Evolutionary conservation across 2,888 invertebrate species (phyloP).

Genomic region (Barypeithes pellucidus): DNA sequence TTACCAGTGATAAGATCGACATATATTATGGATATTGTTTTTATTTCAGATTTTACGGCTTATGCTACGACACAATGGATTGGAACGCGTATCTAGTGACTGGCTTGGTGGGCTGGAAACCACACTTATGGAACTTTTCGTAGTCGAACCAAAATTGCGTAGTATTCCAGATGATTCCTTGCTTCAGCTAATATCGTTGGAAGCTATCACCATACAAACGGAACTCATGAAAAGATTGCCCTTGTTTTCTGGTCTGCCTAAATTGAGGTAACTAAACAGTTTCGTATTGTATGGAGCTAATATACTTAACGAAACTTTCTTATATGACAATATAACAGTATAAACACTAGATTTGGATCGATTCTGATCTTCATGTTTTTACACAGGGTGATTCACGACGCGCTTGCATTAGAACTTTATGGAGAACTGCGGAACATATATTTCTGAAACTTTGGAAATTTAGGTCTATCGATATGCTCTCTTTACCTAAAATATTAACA

Average conservation of each 20-base stretch:
- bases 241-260: slow-evolving; percentile 79
- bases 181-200: slow-evolving; percentile 81
- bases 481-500: no score
- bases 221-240: slow-evolving; percentile 84
- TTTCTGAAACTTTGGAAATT: no score
- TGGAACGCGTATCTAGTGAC: slow-evolving; percentile 86
- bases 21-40: neutral
- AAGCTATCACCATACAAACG: slow-evolving; percentile 89
- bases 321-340: no score
- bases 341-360: no score
- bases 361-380: no score
- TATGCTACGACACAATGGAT: slow-evolving; percentile 87
- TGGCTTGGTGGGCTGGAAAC: slow-evolving; percentile 87
- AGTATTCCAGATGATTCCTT: slow-evolving; percentile 87
- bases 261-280: slow-evolving; percentile 68
- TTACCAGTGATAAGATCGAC: neutral
- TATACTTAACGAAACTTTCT: no score
- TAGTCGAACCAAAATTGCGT: slow-evolving; percentile 87
- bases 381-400: no score
- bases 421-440: no score
- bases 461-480: no score
- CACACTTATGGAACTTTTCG: slow-evolving; percentile 85
- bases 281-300: no score
- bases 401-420: no score
- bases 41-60: slow-evolving; percentile 76